Evolutionary conservation across 2,888 invertebrate species (phyloP), one percentile per base, ranked within the genome.

Genomic region (Eristalis tenax): DNA sequence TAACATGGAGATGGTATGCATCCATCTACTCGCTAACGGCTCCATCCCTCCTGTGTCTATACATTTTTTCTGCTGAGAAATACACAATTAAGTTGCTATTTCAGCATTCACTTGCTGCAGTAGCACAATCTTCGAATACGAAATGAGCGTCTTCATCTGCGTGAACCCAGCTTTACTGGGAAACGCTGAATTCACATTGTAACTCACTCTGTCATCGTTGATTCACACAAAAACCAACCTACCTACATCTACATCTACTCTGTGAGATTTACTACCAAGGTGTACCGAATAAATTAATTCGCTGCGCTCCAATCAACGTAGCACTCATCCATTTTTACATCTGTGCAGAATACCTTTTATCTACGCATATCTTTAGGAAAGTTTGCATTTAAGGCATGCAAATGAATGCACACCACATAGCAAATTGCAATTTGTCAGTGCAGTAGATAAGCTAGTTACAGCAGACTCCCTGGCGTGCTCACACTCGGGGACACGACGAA

Each of bases 351-450:
- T 82, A 68, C 71, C 50, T 65, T 69, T 79, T 69, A 79, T 75
- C 61, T 65, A 50, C 50, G n/a, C 85, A 78, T 86, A 82, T 77
- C 70, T 63, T 78, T 70, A 63, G 75, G 28, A 38, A 8, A 71
- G 57, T 76, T 84, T 71, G 56, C 77, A 71, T 76, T 57, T 81
- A 68, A 82, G 76, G 70, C 61, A 87, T 87, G 83, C 83, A 79
- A 87, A 83, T 87, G 74, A 79, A 79, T 83, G 78, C 83, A 82
- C 70, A 79, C 71, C 78, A 78, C 78, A 75, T 56, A 86, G 70
- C 70, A 83, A 83, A 87, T 79, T 79, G 86, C 78, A 87, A 87
- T 87, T 87, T 83, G 86, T 87, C 83, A 83, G 76, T 68, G 70
- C 74, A 50, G 50, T n/a, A 81, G 86, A 87, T 87, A 87, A 83